Base-by-base conservation (phyloP, 2,797 vertebrate genomes). In the Leuciscus waleckii region DNA sequence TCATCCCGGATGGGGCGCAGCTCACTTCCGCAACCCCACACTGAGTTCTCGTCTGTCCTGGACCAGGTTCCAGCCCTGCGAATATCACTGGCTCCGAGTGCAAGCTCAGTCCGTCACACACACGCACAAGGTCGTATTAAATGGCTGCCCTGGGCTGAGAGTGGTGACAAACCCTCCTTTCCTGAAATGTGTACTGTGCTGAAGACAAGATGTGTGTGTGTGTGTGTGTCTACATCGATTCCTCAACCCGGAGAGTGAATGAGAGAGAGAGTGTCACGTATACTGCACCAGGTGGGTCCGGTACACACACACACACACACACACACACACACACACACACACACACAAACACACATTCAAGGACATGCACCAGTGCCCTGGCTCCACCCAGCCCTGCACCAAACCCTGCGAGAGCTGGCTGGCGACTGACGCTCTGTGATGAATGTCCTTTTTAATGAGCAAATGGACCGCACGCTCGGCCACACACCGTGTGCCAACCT, bases 311-410 rank as follows among this genome's bases (percentile, higher is more conserved):
- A 21, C 49, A 51, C 51, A 19, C 39, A 39, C 39, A 39, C 39
- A 39, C 39, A 39, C 7, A 10, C 9, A 75, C 84, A 83, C 61
- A 89, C 88, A 56, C 90, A 83, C 81, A 90, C 80, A 58, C 54
- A 56, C 56, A 58, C 79, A 56, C 82, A 81, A 7, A 67, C 17
- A 82, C 63, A 75, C 46, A 88, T 85, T 76, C 92, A 94, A 94
- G 93, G 92, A 94, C 93, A 92, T 91, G 91, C 88, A 91, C 83
- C 89, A 92, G 88, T 81, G 89, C 91, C 90, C 92, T 91, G 86
- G 81, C 88, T 87, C 88, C 80, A 86, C 79, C 85, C 87, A 74
- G 83, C 90, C 92, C 91, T 89, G 90, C 89, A 83, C 70, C 84
- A 83, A 74, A 85, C 75, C 84, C 68, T 88, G 65, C 39, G 79